Conservation (phyloP, 2,113 vertebrate genomes). For the Gasterosteus nipponicus region DNA sequence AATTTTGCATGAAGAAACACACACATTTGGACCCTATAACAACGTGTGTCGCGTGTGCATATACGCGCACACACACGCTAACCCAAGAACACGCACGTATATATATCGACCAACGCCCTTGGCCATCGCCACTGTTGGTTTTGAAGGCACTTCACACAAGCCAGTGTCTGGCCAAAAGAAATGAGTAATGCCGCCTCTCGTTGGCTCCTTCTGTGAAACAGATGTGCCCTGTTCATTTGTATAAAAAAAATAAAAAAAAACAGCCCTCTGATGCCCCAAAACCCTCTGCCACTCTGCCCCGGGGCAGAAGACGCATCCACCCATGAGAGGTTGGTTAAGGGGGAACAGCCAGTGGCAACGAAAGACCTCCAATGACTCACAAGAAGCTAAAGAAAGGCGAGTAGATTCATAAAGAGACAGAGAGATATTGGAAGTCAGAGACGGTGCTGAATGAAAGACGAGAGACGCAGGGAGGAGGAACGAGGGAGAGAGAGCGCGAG, state of each 20-base stretch:
- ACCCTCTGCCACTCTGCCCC: slow-evolving; percentile 38
- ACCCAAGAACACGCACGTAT: slow-evolving; percentile 64
- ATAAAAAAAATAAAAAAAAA: slow-evolving; percentile 28
- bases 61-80: slow-evolving; percentile 45
- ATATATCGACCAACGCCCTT: slow-evolving; percentile 76
- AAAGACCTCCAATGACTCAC: slow-evolving; percentile 77
- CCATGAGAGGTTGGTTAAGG: neutral
- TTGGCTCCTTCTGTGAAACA: slow-evolving; percentile 75
- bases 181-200: slow-evolving; percentile 78
- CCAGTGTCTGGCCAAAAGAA: slow-evolving; percentile 76
- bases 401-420: neutral
- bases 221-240: slow-evolving; percentile 75
- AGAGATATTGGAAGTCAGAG: slow-evolving; percentile 28
- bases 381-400: slow-evolving; percentile 5
- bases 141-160: slow-evolving; percentile 78
- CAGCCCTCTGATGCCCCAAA: slow-evolving; percentile 58
- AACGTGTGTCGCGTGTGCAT: slow-evolving; percentile 33
- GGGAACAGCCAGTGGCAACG: neutral
- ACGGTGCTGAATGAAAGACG: slow-evolving; percentile 37
- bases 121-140: slow-evolving; percentile 73
- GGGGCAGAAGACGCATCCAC: slow-evolving; percentile 24
- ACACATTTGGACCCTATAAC: slow-evolving; percentile 39
- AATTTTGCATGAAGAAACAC: slow-evolving; percentile 8
- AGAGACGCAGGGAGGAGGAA: slow-evolving; percentile 46
- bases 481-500: slow-evolving; percentile 69